These are phyloP conservation scores for Danio choprae DNA, from an alignment of 2,797 vertebrate genomes.

Conservation along the genomic window DNA sequence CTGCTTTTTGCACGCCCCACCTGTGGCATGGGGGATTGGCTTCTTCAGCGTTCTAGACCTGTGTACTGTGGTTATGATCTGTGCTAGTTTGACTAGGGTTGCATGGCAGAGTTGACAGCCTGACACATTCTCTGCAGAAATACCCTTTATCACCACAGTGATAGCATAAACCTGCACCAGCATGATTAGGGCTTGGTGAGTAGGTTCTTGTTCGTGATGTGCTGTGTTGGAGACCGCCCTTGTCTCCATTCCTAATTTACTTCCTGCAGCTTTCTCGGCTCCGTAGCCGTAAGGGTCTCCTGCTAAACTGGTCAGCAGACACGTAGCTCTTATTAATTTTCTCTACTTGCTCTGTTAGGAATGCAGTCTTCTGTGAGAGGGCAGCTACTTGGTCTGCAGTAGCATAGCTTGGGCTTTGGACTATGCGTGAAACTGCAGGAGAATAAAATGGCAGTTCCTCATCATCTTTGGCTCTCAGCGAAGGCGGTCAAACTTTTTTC, in stretches of 20 bases:
- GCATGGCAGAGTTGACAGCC: not conserved
- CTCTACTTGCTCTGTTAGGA: not conserved
- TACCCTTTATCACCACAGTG: slow-evolving; percentile 10
- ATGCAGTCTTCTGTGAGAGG: not conserved
- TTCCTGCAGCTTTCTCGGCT: not conserved
- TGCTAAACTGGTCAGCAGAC: slow-evolving; percentile 36
- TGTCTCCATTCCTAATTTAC: not conserved
- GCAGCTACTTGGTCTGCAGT: not conserved
- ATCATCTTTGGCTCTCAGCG: too few relatives aligned
- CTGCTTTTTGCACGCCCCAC: too few relatives aligned
- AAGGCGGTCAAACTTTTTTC: too few relatives aligned
- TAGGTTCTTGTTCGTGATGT: not conserved
- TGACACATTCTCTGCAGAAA: not conserved
- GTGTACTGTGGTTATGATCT: not conserved
- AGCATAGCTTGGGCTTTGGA: slow-evolving; percentile 41
- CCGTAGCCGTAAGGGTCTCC: not conserved
- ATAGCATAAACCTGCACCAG: not conserved
- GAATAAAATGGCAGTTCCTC: not conserved
- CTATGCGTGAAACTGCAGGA: not conserved
- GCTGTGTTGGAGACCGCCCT: not conserved
- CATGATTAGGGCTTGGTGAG: not conserved
- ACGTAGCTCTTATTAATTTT: not conserved
- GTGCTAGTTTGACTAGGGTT: not conserved
- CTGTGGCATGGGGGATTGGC: not conserved
- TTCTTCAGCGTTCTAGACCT: not conserved